These are phyloP conservation scores for Phymastichus coffea DNA, from an alignment of 1,140 invertebrate species.

Conservation along the genomic window DNA sequence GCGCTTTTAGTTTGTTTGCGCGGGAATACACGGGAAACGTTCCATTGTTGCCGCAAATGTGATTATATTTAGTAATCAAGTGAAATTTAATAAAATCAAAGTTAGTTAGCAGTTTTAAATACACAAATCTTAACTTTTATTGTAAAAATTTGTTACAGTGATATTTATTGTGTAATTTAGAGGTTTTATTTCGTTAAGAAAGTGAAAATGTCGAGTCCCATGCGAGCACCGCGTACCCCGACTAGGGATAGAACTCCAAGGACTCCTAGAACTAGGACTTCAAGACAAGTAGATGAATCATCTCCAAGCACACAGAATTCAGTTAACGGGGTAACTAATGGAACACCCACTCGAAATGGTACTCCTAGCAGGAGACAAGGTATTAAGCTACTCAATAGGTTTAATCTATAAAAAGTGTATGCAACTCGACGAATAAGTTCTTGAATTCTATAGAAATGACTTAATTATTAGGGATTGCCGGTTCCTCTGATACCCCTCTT, in stretches of 20 bases:
- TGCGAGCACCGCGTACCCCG: conserved; percentile 43
- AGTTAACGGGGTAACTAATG: conserved; percentile 28
- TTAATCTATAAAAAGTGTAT: not conserved
- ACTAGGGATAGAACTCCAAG: conserved; percentile 33
- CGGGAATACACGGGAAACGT: no score
- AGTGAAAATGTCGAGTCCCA: conserved; percentile 48
- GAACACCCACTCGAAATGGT: conserved; percentile 5
- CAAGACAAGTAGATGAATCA: conserved; percentile 28
- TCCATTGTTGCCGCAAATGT: no score
- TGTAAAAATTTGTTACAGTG: no score
- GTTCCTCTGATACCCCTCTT: conserved; percentile 44
- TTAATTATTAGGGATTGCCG: conserved; percentile 4
- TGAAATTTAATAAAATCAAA: no score
- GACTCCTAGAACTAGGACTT: conserved; percentile 32
- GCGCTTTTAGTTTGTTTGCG: no score
- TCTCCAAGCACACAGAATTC: conserved; percentile 18
- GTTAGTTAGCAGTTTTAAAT: no score
- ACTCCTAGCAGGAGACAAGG: conserved; percentile 10
- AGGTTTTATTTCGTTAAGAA: not conserved
- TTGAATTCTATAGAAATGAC: conserved; percentile 4
- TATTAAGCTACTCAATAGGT: not conserved
- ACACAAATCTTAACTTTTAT: no score
- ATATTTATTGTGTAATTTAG: no score
- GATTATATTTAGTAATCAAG: no score
- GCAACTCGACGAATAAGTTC: not conserved